phyloP scores from a whole-genome alignment of 2,888 invertebrate genomes.

The Diloba caeruleocephala region DNA sequence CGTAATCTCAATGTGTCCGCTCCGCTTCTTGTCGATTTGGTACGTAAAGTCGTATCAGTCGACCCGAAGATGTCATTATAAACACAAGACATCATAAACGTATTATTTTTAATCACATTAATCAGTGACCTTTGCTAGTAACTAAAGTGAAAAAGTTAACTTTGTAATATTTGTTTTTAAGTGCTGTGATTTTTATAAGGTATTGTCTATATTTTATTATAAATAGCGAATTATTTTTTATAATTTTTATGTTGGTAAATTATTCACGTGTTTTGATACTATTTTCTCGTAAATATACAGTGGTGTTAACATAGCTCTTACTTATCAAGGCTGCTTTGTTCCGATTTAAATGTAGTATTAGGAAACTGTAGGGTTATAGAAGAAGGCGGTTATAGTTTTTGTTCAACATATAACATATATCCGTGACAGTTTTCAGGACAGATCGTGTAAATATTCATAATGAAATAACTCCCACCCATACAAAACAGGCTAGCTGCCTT shows the following conservation, averaged over 20 bases:
- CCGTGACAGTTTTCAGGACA: too few species aligned
- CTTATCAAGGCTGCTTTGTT: too few species aligned
- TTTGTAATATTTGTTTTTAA: neutral
- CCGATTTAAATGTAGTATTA: too few species aligned
- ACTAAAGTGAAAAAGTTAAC: constrained; percentile 1
- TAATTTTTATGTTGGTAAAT: neutral
- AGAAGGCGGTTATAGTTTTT: too few species aligned
- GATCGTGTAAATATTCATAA: too few species aligned
- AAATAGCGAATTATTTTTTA: neutral
- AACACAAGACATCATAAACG: constrained; percentile 2
- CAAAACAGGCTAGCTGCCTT: too few species aligned
- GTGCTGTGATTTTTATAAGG: constrained; percentile 8
- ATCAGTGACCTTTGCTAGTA: constrained; percentile 18
- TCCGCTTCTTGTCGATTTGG: constrained; percentile 10
- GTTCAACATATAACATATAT: too few species aligned
- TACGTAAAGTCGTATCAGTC: constrained; percentile 24
- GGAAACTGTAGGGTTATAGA: too few species aligned
- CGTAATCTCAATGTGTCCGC: constrained; percentile 33
- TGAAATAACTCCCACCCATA: too few species aligned
- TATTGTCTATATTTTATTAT: neutral
- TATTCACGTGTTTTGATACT: neutral
- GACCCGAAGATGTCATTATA: constrained; percentile 17
- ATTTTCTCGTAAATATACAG: too few species aligned
- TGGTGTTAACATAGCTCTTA: too few species aligned
- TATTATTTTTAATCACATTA: neutral